Conservation (phyloP, 2,888 invertebrate genomes). For the Volucella inflata region DNA sequence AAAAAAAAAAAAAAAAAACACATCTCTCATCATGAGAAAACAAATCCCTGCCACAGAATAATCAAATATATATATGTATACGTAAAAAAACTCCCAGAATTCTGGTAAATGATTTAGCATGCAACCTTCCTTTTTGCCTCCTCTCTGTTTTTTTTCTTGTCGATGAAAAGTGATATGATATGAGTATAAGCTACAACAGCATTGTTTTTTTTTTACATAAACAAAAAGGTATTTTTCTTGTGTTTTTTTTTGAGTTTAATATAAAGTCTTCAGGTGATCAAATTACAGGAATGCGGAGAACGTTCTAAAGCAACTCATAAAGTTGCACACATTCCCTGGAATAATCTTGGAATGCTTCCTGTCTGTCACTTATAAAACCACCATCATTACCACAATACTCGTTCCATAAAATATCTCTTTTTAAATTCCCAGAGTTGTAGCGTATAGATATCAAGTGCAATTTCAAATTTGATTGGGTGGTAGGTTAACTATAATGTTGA, state of each 20-base stretch:
- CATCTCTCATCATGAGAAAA: constrained; percentile 13
- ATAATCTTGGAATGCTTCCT: constrained; percentile 74
- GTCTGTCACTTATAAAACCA: constrained; percentile 69
- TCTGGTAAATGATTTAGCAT: constrained; percentile 53
- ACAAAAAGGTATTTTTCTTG: constrained; percentile 29
- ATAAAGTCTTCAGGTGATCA: constrained; percentile 69
- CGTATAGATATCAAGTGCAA: background rate
- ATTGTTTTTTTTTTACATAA: constrained; percentile 36
- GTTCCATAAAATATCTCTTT: background rate
- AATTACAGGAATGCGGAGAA: constrained; percentile 72
- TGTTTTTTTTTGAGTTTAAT: constrained; percentile 59
- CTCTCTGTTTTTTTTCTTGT: constrained; percentile 12
- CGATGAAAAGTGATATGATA: constrained; percentile 63
- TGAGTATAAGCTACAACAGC: constrained; percentile 15
- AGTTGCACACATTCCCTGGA: constrained; percentile 64
- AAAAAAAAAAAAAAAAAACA: constrained; percentile 1
- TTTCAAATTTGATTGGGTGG: constrained; percentile 20
- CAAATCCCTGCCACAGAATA: constrained; percentile 42
- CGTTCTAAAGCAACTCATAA: constrained; percentile 53
- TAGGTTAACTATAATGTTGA: constrained; percentile 4
- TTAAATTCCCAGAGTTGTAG: background rate
- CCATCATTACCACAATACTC: constrained; percentile 31
- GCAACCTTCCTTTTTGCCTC: constrained; percentile 20
- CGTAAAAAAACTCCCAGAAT: constrained; percentile 39
- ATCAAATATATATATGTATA: too few species aligned